Evolutionary conservation across 2,888 invertebrate genomes (phyloP).

Genomic region (Drosophila multiciliata): DNA sequence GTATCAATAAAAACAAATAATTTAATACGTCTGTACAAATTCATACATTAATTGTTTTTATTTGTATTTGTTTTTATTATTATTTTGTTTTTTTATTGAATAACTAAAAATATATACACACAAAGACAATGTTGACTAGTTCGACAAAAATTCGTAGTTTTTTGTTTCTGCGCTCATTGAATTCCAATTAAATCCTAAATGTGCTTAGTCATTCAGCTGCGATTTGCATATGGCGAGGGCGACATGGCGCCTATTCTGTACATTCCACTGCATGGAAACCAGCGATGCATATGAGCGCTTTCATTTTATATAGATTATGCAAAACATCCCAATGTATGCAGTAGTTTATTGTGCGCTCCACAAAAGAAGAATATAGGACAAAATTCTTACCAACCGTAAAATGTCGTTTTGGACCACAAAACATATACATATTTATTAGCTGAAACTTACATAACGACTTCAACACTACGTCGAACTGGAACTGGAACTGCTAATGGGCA

Average conservation of each 20-base stretch:
- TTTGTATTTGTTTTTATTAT: not conserved
- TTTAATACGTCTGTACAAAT: conserved; percentile 3
- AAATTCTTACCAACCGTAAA: conserved; percentile 43
- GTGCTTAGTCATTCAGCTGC: conserved; percentile 26
- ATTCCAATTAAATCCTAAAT: conserved; percentile 4
- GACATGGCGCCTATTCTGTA: conserved; percentile 12
- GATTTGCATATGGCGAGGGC: conserved; percentile 14
- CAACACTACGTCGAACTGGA: conserved; percentile 27
- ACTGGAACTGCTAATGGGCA: conserved; percentile 6
- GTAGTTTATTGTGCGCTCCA: conserved; percentile 41
- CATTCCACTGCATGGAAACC: conserved; percentile 18
- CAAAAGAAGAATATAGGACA: not conserved
- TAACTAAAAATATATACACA: conserved; percentile 8
- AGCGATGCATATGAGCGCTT: conserved; percentile 59
- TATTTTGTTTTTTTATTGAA: conserved; percentile 12
- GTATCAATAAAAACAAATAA: conserved; percentile 1
- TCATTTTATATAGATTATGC: conserved; percentile 12
- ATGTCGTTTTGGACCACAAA: conserved; percentile 30
- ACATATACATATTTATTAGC: conserved; percentile 11
- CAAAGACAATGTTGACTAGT: conserved; percentile 19
- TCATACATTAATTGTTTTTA: conserved; percentile 17
- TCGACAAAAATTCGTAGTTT: conserved; percentile 23
- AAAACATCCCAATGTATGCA: conserved; percentile 37
- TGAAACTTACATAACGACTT: conserved; percentile 24
- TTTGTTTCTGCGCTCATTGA: not conserved